Conservation (phyloP, 2,797 vertebrate genomes). For the Columba guinea region DNA sequence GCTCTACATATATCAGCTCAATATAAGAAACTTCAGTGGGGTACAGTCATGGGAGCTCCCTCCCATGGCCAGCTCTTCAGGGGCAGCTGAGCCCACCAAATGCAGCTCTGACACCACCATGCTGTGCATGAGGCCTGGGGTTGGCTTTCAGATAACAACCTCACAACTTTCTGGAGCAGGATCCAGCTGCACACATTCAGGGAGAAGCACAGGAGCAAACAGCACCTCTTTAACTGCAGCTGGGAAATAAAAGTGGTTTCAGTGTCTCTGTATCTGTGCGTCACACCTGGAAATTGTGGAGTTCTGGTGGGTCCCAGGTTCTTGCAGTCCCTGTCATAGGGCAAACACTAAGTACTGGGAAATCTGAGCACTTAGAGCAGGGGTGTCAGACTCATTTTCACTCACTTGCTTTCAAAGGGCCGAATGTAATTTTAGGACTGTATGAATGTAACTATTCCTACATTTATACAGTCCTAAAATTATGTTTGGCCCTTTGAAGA, state of each 20-base stretch:
- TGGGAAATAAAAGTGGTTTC: background rate
- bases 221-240: background rate
- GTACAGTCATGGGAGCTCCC: background rate
- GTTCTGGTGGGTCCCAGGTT: background rate
- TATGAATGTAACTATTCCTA: no score
- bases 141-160: background rate
- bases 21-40: background rate
- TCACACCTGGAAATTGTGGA: background rate
- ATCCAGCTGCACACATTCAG: background rate
- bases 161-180: background rate
- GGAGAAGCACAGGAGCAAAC: background rate
- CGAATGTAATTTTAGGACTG: no score
- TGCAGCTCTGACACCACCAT: background rate
- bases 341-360: fast-evolving
- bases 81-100: fast-evolving
- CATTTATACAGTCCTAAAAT: no score
- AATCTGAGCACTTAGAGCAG: background rate
- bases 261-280: background rate
- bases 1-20: background rate
- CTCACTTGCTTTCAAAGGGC: no score
- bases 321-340: background rate
- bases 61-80: background rate
- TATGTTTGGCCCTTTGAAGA: no score
- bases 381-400: no score
- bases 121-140: background rate